phyloP scores from a whole-genome alignment of 2,113 vertebrate species.

The Paraplagusia blochii region DNA sequence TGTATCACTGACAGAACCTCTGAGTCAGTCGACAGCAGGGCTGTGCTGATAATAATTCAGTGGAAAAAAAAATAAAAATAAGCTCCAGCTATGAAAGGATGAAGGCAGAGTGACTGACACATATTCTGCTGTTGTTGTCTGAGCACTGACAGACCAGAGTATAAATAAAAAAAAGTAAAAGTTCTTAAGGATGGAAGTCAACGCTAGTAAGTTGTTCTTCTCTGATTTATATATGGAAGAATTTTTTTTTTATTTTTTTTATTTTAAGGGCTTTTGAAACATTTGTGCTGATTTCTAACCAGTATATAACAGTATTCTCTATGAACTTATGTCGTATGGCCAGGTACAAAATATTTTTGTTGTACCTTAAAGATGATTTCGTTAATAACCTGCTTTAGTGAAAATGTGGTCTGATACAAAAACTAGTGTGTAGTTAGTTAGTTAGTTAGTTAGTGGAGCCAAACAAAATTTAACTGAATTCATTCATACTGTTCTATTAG shows the following conservation, averaged over 20 bases:
- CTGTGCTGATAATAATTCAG: not conserved
- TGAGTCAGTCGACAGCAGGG: conserved; percentile 17
- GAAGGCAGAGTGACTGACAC: conserved; percentile 5
- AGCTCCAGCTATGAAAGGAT: conserved; percentile 11
- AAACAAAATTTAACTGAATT: too few species aligned
- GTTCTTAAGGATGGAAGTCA: conserved; percentile 28
- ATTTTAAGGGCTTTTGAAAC: not conserved
- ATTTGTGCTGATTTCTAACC: not conserved
- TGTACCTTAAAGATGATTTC: too few species aligned
- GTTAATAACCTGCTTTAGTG: too few species aligned
- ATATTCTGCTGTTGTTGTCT: not conserved
- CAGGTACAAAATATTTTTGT: too few species aligned
- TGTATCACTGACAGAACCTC: conserved; percentile 42
- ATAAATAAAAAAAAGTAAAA: not conserved
- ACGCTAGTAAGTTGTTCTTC: conserved; percentile 50
- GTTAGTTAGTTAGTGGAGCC: too few species aligned
- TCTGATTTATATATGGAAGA: not conserved
- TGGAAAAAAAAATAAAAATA: not conserved
- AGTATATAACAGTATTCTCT: too few species aligned
- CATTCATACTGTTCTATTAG: too few species aligned
- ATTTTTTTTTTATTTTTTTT: not conserved
- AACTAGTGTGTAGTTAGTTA: too few species aligned
- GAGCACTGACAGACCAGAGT: not conserved
- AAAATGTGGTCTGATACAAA: too few species aligned
- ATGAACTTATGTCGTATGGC: too few species aligned